Base-by-base conservation (phyloP, 1,140 invertebrate genomes). In the Anastatus disparis region DNA sequence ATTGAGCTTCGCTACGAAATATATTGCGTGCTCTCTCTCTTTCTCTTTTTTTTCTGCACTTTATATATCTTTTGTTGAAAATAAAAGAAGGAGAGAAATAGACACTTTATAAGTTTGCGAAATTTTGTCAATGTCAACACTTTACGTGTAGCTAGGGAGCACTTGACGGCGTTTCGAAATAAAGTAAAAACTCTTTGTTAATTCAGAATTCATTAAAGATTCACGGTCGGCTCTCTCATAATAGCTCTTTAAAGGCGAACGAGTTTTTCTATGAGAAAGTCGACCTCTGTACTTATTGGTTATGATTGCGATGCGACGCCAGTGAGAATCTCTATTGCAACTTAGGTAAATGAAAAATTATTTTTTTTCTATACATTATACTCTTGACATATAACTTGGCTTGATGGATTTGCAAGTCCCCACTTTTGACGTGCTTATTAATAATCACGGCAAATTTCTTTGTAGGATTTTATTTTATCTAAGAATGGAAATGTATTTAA, bases 81-180 rank as follows among this genome's bases (percentile, higher is more conserved):
- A n/a, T n/a, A n/a, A n/a, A n/a, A n/a, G n/a, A n/a, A n/a, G n/a
- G n/a, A n/a, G n/a, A n/a, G n/a, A n/a, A n/a, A n/a, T n/a, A n/a
- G n/a, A n/a, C n/a, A n/a, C n/a, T n/a, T n/a, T n/a, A n/a, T n/a
- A n/a, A n/a, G 46, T 58, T 58, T 58, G 35, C 55, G 38, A 58
- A 58, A 58, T 24, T 22, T n/a, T n/a, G 9, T 7, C 55, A 58
- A 58, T 46, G 58, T 61, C 40, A 61, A 61, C 22, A 46, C 58
- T 29, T 15, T 17, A 9, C n/a, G n/a, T n/a, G n/a, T n/a, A n/a
- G n/a, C n/a, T n/a, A n/a, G n/a, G n/a, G n/a, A n/a, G n/a, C n/a
- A 17, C 13, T 44, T 46, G 52, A 29, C 58, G 7, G n/a, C 22
- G 20, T 44, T 44, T 61, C 26, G 58, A 27, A 61, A 61, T 20